Conservation (phyloP, 2,113 vertebrate species). For the Athene cunicularia region DNA sequence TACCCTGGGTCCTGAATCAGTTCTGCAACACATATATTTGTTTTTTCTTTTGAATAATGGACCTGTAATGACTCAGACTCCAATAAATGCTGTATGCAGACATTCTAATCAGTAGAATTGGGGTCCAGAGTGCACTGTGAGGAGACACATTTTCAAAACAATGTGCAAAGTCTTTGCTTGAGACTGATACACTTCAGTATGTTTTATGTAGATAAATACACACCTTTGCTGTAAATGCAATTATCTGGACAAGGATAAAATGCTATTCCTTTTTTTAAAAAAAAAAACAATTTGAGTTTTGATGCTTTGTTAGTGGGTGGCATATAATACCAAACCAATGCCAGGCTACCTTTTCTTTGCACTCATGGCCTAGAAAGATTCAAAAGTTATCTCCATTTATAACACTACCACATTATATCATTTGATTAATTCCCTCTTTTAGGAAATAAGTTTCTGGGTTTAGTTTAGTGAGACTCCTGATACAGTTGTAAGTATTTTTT, state of each 20-base stretch:
- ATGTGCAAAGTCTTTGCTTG: not conserved
- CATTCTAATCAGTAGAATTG: not conserved
- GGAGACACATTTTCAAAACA: not conserved
- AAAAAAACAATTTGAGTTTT: not conserved
- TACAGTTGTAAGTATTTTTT: not conserved
- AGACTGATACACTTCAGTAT: not conserved
- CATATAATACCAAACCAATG: not conserved
- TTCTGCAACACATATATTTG: not conserved
- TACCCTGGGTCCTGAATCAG: not conserved
- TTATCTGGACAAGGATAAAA: not conserved
- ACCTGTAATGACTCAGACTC: not conserved
- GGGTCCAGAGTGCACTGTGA: fast-evolving
- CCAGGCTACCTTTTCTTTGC: not conserved
- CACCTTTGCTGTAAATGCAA: not conserved
- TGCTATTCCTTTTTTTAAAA: not conserved
- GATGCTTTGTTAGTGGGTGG: not conserved
- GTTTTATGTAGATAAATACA: not conserved
- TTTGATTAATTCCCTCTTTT: not conserved
- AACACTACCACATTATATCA: not conserved
- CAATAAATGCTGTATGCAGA: not conserved
- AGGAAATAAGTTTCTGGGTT: not conserved
- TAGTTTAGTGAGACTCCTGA: not conserved
- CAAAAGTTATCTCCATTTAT: not conserved
- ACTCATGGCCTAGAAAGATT: not conserved
- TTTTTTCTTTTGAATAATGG: not conserved